Evolutionary conservation across 2,888 invertebrate species (phyloP), one percentile per base, ranked within the genome.

Genomic region (Euplexia lucipara): DNA sequence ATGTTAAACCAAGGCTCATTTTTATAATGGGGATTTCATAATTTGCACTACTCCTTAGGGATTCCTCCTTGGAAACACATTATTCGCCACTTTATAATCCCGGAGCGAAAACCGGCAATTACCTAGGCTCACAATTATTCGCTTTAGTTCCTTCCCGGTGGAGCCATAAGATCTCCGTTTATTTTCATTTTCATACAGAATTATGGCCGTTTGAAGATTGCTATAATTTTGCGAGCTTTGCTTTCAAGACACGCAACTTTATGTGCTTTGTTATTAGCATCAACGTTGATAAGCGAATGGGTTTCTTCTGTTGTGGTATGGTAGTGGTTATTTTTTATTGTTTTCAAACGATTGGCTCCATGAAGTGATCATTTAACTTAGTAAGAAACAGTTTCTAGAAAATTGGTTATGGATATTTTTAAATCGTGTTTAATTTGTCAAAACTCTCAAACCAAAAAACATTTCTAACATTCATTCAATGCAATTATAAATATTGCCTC

Each of bases 101-200:
- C 68, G 70, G 62, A 76, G 80, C 78, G 81, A 85, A 83, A 84
- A 83, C 86, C 83, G 68, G 79, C 83, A 81, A 90, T 89, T 90
- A 89, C 83, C 75, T 65, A 69, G 79, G 74, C 81, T 82, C 70
- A 82, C 86, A 88, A 90, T 90, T 90, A 91, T 87, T 87, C 78
- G 71, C 82, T 73, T 83, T 74, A 80, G 84, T 88, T 90, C 83
- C 86, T 86, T 81, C 82, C 79, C 81, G 61, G 79, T 75, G 62
- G 54, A 70, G 69, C 66, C 73, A 82, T 81, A 82, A 86, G 82
- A 80, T 82, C 82, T 76, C 74, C 48, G 81, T 83, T 84, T 85
- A 84, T 87, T 88, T 88, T 86, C 73, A 83, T 89, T 88, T 86
- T 84, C 79, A 79, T 84, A 75, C 71, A 73, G 80, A 86, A 85